These are phyloP conservation scores for Amphiura filiformis DNA, from an alignment of 35 echinoderm and acorn worm species.

Conservation along the genomic window DNA sequence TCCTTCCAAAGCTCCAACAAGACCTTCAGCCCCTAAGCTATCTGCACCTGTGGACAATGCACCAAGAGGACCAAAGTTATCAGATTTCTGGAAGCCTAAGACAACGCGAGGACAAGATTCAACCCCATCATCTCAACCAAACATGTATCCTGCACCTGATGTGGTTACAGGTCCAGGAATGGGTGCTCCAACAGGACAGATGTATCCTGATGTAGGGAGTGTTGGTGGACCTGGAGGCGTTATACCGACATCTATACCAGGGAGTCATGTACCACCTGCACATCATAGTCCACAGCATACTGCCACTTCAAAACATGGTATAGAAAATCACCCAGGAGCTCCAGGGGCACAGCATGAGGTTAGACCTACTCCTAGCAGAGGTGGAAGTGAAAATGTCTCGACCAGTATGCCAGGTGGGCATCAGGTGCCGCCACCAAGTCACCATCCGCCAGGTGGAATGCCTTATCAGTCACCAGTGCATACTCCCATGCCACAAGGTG, in stretches of 20 bases:
- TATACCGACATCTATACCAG: background rate
- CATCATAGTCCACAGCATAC: too few species aligned
- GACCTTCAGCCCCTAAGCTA: conserved; percentile 68
- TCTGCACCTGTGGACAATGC: conserved; percentile 22
- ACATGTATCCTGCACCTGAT: background rate
- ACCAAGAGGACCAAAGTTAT: conserved; percentile 74
- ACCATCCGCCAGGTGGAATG: conserved; percentile 8
- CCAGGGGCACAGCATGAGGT: background rate
- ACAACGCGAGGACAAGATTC: background rate
- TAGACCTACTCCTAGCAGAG: too few species aligned
- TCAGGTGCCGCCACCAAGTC: background rate
- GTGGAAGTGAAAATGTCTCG: background rate
- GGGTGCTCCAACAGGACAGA: background rate
- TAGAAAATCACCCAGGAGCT: background rate
- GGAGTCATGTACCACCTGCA: too few species aligned
- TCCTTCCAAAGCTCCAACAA: conserved; percentile 45
- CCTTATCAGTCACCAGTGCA: conserved; percentile 15
- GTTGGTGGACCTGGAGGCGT: background rate
- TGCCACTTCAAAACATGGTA: background rate
- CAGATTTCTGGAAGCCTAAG: conserved; percentile 95
- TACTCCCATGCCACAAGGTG: background rate
- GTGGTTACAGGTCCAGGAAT: background rate
- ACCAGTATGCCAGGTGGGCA: background rate
- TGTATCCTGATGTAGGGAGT: background rate
- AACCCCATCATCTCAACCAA: background rate